Evolutionary conservation across 2,888 invertebrate genomes (phyloP).

Genomic region (Polydrusus pterygomalis): DNA sequence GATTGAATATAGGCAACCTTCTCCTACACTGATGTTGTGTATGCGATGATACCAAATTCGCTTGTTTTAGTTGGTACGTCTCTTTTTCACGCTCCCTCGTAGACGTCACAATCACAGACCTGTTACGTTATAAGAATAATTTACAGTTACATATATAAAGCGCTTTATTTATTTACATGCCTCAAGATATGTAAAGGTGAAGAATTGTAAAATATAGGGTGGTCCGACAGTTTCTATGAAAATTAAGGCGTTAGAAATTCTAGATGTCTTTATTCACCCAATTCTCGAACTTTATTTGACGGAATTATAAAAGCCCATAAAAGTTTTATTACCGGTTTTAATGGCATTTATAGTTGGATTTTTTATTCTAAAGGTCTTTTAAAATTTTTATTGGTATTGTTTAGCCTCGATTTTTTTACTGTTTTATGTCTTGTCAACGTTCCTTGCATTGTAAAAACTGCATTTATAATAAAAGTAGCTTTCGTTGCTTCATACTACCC

Average conservation of each 20-base stretch:
- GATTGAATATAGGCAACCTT: no score
- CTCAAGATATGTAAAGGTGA: constrained; percentile 5
- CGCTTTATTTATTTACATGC: constrained; percentile 17
- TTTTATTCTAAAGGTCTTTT: not conserved
- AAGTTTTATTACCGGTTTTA: constrained; percentile 4
- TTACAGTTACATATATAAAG: constrained; percentile 22
- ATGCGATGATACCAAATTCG: no score
- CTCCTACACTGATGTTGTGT: no score
- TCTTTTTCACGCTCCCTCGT: not conserved
- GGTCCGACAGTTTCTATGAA: constrained; percentile 14
- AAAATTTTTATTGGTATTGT: constrained; percentile 2
- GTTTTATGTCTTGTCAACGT: not conserved
- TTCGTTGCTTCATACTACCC: not conserved
- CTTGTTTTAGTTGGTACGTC: no score
- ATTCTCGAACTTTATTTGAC: not conserved
- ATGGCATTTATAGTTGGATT: not conserved
- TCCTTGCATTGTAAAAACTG: not conserved
- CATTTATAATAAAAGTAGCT: not conserved
- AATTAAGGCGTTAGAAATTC: constrained; percentile 17
- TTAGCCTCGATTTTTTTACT: not conserved
- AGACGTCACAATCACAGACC: not conserved
- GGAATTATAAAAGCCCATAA: constrained; percentile 1
- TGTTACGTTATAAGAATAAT: constrained; percentile 16
- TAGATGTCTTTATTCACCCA: constrained; percentile 19
- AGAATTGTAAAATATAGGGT: constrained; percentile 10